Conservation (phyloP, 2,888 invertebrate species). For the Frankliniella intonsa region DNA sequence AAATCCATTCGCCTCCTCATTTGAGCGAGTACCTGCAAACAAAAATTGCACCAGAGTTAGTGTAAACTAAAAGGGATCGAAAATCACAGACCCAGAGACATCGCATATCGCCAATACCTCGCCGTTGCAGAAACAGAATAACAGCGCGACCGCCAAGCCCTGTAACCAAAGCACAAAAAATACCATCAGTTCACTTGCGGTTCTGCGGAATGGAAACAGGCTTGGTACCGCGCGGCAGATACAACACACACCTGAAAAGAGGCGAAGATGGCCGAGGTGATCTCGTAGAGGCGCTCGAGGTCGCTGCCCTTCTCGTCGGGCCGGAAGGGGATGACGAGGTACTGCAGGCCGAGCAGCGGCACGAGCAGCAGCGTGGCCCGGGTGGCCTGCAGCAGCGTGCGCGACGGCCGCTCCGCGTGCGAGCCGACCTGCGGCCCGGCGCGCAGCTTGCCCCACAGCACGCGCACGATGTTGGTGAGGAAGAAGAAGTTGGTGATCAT, state of each 20-base stretch:
- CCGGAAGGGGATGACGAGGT: slow-evolving; percentile 80
- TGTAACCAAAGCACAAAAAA: slow-evolving; percentile 49
- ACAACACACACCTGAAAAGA: slow-evolving; percentile 91
- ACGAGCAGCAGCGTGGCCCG: slow-evolving; percentile 85
- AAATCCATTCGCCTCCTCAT: slow-evolving; percentile 76
- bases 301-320: slow-evolving; percentile 53
- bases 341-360: slow-evolving; percentile 86
- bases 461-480: slow-evolving; percentile 84
- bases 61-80: not conserved
- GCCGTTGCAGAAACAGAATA: slow-evolving; percentile 93
- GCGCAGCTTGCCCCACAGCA: slow-evolving; percentile 74
- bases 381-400: slow-evolving; percentile 63
- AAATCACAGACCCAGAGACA: not conserved
- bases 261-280: slow-evolving; percentile 77
- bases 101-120: slow-evolving; percentile 63
- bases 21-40: slow-evolving; percentile 64
- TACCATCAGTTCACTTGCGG: slow-evolving; percentile 30
- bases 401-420: slow-evolving; percentile 51
- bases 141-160: slow-evolving; percentile 86
- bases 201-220: not conserved
- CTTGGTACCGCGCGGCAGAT: too few species aligned
- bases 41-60: slow-evolving; percentile 12
- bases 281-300: slow-evolving; percentile 73
- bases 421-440: slow-evolving; percentile 47
- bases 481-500: slow-evolving; percentile 78